These are phyloP conservation scores for Conopomorpha cramerella DNA, from an alignment of 1,140 invertebrate species.

Conservation along the genomic window DNA sequence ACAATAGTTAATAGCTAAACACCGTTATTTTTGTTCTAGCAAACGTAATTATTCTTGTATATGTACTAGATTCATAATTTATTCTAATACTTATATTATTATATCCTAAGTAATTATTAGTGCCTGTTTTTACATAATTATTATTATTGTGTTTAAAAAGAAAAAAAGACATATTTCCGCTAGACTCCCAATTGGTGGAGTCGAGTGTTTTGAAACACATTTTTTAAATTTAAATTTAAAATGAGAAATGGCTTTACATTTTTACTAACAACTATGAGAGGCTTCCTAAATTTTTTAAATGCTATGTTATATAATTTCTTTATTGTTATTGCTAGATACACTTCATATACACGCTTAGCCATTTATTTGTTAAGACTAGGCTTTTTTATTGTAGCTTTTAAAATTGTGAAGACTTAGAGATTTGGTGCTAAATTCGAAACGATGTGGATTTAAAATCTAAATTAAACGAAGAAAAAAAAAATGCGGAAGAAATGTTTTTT, in stretches of 20 bases:
- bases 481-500: too few relatives aligned
- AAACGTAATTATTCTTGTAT: too few relatives aligned
- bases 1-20: too few relatives aligned
- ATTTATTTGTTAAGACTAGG: slow-evolving; percentile 49
- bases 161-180: slow-evolving; percentile 55
- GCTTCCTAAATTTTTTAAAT: slow-evolving; percentile 50
- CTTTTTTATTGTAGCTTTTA: slow-evolving; percentile 49
- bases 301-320: slow-evolving; percentile 53
- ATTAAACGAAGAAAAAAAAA: slow-evolving; percentile 19
- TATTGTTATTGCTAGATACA: slow-evolving; percentile 57
- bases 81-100: slow-evolving; percentile 38
- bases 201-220: slow-evolving; percentile 38
- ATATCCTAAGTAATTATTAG: slow-evolving; percentile 51
- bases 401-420: slow-evolving; percentile 56
- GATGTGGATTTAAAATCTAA: too few relatives aligned
- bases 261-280: slow-evolving; percentile 37
- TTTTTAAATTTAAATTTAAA: slow-evolving; percentile 23
- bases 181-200: slow-evolving; percentile 25
- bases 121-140: slow-evolving; percentile 51
- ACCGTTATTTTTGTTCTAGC: too few relatives aligned
- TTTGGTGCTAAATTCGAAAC: slow-evolving; percentile 57
- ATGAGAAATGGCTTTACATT: slow-evolving; percentile 30
- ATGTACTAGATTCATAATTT: background rate
- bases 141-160: slow-evolving; percentile 29
- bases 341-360: slow-evolving; percentile 42